phyloP scores from a whole-genome alignment of 2,888 invertebrate species.

The Drosophila longiperda region DNA sequence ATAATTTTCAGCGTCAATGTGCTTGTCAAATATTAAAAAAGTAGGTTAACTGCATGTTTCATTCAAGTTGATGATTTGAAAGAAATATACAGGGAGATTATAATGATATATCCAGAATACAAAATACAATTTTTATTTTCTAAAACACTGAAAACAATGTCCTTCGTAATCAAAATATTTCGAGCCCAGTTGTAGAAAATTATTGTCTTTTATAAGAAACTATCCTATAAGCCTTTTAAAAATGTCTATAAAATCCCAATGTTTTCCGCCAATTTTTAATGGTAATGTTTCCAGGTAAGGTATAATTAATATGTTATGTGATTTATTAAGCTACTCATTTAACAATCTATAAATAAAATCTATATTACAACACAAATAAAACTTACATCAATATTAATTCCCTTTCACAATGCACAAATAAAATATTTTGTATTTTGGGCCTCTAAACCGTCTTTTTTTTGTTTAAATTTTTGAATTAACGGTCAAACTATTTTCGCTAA shows the following conservation, averaged over 20 bases:
- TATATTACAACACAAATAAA: background rate
- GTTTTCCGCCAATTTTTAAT: background rate
- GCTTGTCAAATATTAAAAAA: background rate
- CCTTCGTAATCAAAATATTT: background rate
- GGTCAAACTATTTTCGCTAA: background rate
- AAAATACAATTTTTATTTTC: background rate
- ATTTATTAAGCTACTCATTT: background rate
- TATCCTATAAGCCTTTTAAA: background rate
- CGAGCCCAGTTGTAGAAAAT: background rate
- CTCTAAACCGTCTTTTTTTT: background rate
- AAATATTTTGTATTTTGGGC: background rate
- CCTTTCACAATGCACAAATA: background rate
- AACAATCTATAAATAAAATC: background rate
- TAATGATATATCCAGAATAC: background rate
- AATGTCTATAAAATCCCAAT: background rate
- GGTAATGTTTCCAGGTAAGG: background rate
- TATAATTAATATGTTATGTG: background rate
- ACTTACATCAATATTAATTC: background rate
- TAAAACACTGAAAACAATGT: background rate
- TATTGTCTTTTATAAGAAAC: background rate
- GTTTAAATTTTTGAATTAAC: slow-evolving; percentile 1
- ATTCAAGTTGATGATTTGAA: background rate
- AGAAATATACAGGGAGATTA: background rate
- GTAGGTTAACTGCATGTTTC: background rate
- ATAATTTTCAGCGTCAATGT: background rate